These are phyloP conservation scores for Meta bourneti DNA, from an alignment of 2,888 invertebrate species.

Conservation along the genomic window DNA sequence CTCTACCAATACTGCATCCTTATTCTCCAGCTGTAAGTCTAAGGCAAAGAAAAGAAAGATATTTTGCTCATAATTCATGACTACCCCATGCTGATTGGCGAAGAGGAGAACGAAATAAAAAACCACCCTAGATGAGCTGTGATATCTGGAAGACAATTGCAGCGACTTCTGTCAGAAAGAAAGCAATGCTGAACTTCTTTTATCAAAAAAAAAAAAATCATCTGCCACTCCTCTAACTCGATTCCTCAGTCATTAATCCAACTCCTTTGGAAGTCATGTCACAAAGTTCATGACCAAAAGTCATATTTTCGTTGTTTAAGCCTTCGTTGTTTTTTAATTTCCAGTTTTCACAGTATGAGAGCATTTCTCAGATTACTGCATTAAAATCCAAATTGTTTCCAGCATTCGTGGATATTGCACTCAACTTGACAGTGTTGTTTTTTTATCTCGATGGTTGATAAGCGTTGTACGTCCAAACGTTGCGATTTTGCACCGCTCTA, in stretches of 20 bases:
- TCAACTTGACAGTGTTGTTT: too few relatives aligned
- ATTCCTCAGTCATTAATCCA: slow-evolving; percentile 73
- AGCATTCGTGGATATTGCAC: too few relatives aligned
- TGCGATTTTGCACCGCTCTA: too few relatives aligned
- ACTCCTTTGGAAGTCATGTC: slow-evolving; percentile 73
- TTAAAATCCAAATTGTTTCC: too few relatives aligned
- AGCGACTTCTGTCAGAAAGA: slow-evolving; percentile 41
- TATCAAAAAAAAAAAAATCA: slow-evolving; percentile 36
- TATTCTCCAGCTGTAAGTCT: neutral
- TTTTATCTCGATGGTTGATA: too few relatives aligned
- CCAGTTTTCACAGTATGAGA: too few relatives aligned
- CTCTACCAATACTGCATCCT: too few relatives aligned
- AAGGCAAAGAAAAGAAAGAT: neutral
- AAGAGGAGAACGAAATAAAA: slow-evolving; percentile 2
- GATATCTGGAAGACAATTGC: slow-evolving; percentile 68
- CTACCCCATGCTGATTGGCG: slow-evolving; percentile 59
- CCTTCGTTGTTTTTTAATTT: too few relatives aligned
- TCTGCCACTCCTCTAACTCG: slow-evolving; percentile 69
- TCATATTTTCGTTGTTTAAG: too few relatives aligned
- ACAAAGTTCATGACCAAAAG: slow-evolving; percentile 42
- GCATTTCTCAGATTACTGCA: too few relatives aligned
- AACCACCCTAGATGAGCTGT: slow-evolving; percentile 11
- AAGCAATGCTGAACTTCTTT: slow-evolving; percentile 21
- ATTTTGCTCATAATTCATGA: slow-evolving; percentile 35
- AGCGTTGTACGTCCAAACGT: too few relatives aligned